Evolutionary conservation across 2,888 invertebrate species (phyloP).

Genomic region (Pasiphila rectangulata): DNA sequence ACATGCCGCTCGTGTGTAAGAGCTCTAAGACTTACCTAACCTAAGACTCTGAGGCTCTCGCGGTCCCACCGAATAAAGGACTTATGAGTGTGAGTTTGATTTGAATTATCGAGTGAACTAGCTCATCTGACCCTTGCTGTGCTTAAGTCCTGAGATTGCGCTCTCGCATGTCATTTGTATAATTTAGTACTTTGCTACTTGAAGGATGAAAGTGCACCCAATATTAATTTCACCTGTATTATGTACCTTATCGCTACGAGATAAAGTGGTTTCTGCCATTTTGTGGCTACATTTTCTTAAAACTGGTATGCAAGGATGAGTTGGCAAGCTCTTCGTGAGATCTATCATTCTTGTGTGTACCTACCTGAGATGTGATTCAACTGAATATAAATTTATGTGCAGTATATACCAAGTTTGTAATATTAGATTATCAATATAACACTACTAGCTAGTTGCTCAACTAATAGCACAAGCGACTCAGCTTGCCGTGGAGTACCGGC

Average conservation of each 20-base stretch:
- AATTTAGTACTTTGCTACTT: constrained; percentile 52
- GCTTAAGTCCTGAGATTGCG: constrained; percentile 43
- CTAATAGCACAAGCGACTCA: too few species aligned
- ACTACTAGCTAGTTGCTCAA: too few species aligned
- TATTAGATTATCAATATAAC: too few species aligned
- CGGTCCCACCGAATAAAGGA: too few species aligned
- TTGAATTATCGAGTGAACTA: constrained; percentile 2
- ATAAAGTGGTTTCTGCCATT: background rate
- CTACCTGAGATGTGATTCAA: background rate
- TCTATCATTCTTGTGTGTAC: background rate
- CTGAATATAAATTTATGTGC: background rate
- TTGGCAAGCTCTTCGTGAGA: constrained; percentile 8
- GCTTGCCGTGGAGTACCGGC: too few species aligned
- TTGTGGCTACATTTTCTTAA: background rate
- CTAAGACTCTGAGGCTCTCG: too few species aligned
- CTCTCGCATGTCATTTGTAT: constrained; percentile 52
- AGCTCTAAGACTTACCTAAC: too few species aligned
- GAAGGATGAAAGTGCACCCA: constrained; percentile 40
- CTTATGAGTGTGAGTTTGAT: too few species aligned
- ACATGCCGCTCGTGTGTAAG: too few species aligned
- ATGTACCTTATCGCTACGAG: constrained; percentile 2
- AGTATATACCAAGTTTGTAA: too few species aligned
- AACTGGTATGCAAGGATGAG: constrained; percentile 17
- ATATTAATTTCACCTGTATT: constrained; percentile 5
- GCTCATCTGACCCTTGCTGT: constrained; percentile 20